Percentiles rank a stretch among this genome's conserved stretches.
These are phyloP conservation scores for Actias luna DNA, from an alignment of 2,888 invertebrate species.

Conservation along the genomic window DNA sequence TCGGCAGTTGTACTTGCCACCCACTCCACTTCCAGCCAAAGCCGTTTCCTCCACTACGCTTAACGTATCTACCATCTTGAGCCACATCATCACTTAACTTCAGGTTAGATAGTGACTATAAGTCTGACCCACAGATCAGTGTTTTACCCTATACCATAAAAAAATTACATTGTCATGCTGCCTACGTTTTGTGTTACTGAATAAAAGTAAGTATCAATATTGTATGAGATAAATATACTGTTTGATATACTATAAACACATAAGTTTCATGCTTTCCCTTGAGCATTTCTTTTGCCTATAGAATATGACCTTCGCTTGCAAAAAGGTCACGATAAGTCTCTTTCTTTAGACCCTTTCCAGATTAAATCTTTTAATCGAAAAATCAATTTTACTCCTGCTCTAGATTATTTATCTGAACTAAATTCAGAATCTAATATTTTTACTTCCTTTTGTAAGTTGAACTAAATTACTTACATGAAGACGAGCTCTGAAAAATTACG, in stretches of 20 bases:
- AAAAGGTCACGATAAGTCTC: neutral
- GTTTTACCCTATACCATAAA: no score
- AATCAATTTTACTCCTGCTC: neutral
- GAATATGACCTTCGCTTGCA: neutral
- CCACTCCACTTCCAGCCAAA: no score
- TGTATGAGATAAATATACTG: neutral
- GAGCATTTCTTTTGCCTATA: neutral
- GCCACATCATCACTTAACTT: no score
- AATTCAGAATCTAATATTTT: neutral
- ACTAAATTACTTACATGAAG: neutral
- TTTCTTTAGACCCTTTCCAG: neutral
- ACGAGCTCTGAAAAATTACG: no score
- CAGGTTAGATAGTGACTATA: no score
- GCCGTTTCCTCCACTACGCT: no score
- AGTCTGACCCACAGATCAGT: no score
- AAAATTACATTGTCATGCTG: no score
- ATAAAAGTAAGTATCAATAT: neutral
- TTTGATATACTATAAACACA: neutral
- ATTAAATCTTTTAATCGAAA: slow-evolving; percentile 1
- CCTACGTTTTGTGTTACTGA: neutral
- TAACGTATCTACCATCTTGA: no score
- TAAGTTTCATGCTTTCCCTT: neutral
- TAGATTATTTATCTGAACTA: neutral
- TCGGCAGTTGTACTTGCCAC: no score
- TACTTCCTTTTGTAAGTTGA: neutral